Conservation (phyloP, 2,888 invertebrate species). For the Gastracanthus pulcherrimus region DNA sequence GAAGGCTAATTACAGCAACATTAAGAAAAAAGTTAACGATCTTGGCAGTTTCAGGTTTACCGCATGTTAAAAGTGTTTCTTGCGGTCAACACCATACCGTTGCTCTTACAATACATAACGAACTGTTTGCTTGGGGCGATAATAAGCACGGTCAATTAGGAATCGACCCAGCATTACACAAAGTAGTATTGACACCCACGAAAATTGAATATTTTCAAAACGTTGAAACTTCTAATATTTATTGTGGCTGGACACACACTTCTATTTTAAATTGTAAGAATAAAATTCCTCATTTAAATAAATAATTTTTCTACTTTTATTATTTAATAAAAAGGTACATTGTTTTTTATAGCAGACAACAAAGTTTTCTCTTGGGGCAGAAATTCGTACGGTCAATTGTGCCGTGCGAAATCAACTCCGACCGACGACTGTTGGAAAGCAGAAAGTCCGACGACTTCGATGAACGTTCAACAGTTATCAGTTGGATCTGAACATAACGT, state of each 20-base stretch:
- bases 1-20: too few species aligned
- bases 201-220: conserved; percentile 79
- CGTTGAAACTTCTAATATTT: conserved; percentile 56
- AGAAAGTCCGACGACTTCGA: conserved; percentile 71
- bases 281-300: too few species aligned
- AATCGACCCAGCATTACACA: conserved; percentile 77
- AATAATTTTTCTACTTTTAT: background rate
- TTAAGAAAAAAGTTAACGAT: too few species aligned
- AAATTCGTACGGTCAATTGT: conserved; percentile 89
- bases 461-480: conserved; percentile 80
- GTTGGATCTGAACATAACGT: conserved; percentile 90
- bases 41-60: conserved; percentile 78
- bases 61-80: conserved; percentile 82
- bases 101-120: conserved; percentile 80
- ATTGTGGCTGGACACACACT: conserved; percentile 88
- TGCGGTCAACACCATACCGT: conserved; percentile 91
- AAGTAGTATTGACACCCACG: conserved; percentile 79
- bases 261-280: conserved; percentile 77
- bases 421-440: conserved; percentile 57
- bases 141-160: conserved; percentile 91
- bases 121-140: conserved; percentile 88
- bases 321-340: background rate
- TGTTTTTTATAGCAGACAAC: conserved; percentile 77
- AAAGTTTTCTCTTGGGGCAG: conserved; percentile 88
- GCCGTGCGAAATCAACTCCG: conserved; percentile 74